Base-by-base conservation (phyloP, 2,797 vertebrate species). In the Helicolenus hilgendorfi region DNA sequence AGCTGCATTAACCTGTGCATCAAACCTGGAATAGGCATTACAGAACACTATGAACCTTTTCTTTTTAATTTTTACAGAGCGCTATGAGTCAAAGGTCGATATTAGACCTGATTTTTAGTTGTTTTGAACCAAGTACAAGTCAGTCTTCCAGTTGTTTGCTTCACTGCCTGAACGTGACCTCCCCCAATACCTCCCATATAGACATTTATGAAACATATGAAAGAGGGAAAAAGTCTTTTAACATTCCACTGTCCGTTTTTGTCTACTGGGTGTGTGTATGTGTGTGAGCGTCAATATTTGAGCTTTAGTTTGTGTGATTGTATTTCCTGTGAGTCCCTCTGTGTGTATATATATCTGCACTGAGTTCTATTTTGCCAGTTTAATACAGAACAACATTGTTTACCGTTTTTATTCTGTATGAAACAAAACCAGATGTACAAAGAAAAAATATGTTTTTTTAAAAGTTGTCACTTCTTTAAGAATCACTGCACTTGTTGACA, bases 321-420 rank as follows among this genome's bases (percentile, higher is more conserved):
- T 95, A 67, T 86, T 93, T 92, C 67, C 31, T 77, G 88, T 94
- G 79, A 78, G 82, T 92, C 89, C 81, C 70, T 87, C 14, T 94
- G 82, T 95, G 85, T 92, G 91, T 83, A 20, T 87, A 41, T 89
- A 55, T 91, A 88, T 89, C 89, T 92, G 93, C 91, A 93, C 91
- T 93, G 84, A 94, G 84, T 93, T 95, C 89, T 86, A 80, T 89
- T 96, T 92, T 94, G 92, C 89, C 90, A 90, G 89, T 92, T 95
- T 90, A 92, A 81, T 90, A 90, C 91, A 78, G 92, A 94, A 88
- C 76, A 72, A 77, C 83, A 83, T 91, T 88, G 89, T 94, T 95
- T 94, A 89, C 92, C 27, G 81, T 93, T 95, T 95, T 91, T 94
- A 93, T 95, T 94, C 93, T 92, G 93, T 96, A 94, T 88, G 76